A percentile compares a stretch with the other conserved stretches of the same genome.
These are phyloP conservation scores for Zygogramma bicolorata DNA, from an alignment of 2,888 invertebrate species.

Conservation along the genomic window DNA sequence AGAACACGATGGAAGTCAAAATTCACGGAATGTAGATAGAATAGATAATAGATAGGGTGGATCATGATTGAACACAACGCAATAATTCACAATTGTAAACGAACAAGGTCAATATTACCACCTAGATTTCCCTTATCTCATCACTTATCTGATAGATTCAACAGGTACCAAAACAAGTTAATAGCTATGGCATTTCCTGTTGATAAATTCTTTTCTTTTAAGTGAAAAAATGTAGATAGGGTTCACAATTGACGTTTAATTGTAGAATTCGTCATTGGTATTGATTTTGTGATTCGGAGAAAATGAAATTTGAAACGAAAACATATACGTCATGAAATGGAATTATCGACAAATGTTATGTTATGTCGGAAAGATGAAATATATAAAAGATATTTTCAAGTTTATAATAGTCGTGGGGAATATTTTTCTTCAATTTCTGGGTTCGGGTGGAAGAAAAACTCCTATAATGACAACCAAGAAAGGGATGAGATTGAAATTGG, in stretches of 20 bases:
- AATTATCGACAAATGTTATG: no score
- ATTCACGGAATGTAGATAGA: background rate
- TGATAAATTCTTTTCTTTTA: background rate
- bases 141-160: conserved; percentile 8
- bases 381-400: no score
- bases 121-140: conserved; percentile 23
- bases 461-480: no score
- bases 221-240: background rate
- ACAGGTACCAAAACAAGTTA: conserved; percentile 24
- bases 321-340: background rate
- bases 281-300: background rate
- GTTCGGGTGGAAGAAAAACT: no score
- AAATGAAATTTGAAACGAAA: background rate
- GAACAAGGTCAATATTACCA: conserved; percentile 26
- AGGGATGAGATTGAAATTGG: no score
- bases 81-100: conserved; percentile 8
- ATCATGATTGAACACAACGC: background rate
- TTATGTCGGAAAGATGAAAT: no score
- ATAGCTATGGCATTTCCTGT: conserved; percentile 16
- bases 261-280: background rate
- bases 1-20: background rate
- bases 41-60: background rate
- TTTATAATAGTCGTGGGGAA: no score
- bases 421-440: no score
- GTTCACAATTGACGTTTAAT: background rate